Evolutionary conservation across 2,888 invertebrate species (phyloP).

Genomic region (Patella ulyssiponensis): DNA sequence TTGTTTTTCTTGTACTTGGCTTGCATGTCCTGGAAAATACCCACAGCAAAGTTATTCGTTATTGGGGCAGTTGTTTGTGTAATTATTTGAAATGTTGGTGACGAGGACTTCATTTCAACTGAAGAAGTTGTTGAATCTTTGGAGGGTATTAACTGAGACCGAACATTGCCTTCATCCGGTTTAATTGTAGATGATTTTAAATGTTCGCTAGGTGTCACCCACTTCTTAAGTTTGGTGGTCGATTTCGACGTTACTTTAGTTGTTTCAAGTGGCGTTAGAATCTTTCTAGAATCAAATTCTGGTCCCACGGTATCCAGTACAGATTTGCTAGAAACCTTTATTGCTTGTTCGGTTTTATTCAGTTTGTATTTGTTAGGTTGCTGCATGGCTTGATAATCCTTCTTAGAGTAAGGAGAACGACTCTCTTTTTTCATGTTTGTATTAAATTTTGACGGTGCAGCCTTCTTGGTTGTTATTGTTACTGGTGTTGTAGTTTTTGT

Average conservation of each 20-base stretch:
- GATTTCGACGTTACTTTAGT: neutral
- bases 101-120: neutral
- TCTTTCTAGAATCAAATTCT: neutral
- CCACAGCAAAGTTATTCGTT: neutral
- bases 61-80: neutral
- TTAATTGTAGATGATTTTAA: neutral
- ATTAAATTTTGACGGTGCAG: conserved; percentile 4
- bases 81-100: neutral
- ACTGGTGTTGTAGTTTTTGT: neutral
- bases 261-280: neutral
- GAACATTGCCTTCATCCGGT: neutral
- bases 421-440: conserved; percentile 8
- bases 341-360: neutral
- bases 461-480: neutral
- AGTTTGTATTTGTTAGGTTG: neutral
- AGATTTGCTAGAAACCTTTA: neutral
- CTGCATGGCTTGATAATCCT: neutral
- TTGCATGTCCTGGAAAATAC: neutral
- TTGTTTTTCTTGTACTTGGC: neutral
- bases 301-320: neutral
- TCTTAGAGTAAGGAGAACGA: neutral
- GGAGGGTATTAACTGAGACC: neutral
- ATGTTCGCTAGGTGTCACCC: neutral
- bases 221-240: neutral
- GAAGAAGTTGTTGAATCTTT: neutral